Evolutionary conservation across 2,113 vertebrate species (phyloP), one percentile per base, ranked within the genome.

Genomic region (Percina caprodes): DNA sequence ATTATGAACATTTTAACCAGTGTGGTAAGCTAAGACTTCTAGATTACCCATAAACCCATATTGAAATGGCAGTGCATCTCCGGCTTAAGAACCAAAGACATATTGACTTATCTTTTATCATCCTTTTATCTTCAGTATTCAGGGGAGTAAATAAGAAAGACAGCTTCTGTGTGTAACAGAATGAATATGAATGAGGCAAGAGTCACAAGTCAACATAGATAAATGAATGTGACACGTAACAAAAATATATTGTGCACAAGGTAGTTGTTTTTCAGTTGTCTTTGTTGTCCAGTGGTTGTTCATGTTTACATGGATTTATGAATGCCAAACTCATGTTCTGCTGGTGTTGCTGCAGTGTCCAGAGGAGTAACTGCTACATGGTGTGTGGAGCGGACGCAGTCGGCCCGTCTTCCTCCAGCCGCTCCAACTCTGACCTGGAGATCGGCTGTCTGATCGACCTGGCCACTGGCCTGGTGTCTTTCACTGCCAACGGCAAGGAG

Each of bases 291-390:
- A 46, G 21, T 52, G n/a, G 24, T 24, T 66, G 2, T 74, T 74
- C 35, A n/a, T 24, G 35, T 75, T 62, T 1, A 35, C 62, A 18
- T 71, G 1, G 42, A 65, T 48, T 26, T 65, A 24, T 55, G 12
- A 10, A 14, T 61, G 55, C 55, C 19, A 6, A n/a, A 26, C 13
- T 63, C 5, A 14, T 23, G 4, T 12, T 75, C 23, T 81, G 10
- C 39, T 63, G 26, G 5, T 58, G 23, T 19, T 81, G 52, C 39
- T n/a, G n/a, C 92, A 99, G 98, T 73, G 96, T 99, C 83, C 97
- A 97, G 83, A 97, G 98, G 77, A 97, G 97, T 88, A 99, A 99
- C 87, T 99, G 98, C 94, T 99, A 99, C 92, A 97, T 99, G 97
- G 96, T 99, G 63, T 99, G 97, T 90, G 97, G 95, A 65, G 96